phyloP scores from a whole-genome alignment of 2,113 vertebrate genomes.

The Brachyhypopomus gauderio region DNA sequence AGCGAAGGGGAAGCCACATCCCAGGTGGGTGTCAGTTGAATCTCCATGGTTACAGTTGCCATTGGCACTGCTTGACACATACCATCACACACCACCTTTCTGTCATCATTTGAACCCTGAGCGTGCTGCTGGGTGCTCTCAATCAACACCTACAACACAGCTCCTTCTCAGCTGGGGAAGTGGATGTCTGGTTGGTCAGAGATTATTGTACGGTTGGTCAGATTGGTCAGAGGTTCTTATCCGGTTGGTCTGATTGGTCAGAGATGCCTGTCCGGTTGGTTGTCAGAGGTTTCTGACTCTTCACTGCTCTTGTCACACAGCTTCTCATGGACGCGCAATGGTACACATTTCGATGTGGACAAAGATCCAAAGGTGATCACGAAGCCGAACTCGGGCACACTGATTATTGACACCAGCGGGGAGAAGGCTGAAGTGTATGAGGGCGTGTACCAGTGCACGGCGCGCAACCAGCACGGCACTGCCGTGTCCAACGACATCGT shows the following conservation, averaged over 20 bases:
- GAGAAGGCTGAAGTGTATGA: constrained; percentile 92
- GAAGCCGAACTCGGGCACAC: constrained; percentile 88
- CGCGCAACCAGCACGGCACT: constrained; percentile 88
- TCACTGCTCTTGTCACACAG: constrained; percentile 63
- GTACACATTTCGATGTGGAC: constrained; percentile 93
- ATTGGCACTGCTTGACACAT: constrained; percentile 42
- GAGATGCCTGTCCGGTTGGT: too few relatives aligned
- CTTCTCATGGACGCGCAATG: constrained; percentile 95
- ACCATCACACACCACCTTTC: neutral
- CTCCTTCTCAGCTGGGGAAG: too few relatives aligned
- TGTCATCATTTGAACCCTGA: too few relatives aligned
- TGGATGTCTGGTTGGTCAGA: too few relatives aligned
- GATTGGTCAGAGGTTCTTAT: too few relatives aligned
- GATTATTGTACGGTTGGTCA: too few relatives aligned
- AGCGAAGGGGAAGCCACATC: constrained; percentile 94
- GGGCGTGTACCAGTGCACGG: constrained; percentile 92
- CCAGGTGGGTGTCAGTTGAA: constrained; percentile 77
- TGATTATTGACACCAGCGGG: constrained; percentile 89
- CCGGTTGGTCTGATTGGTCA: too few relatives aligned
- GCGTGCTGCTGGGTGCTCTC: too few relatives aligned
- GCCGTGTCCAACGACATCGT: constrained; percentile 91
- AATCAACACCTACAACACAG: too few relatives aligned
- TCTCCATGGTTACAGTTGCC: constrained; percentile 55
- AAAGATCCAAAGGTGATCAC: constrained; percentile 88
- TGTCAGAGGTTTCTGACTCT: too few relatives aligned